Base-by-base conservation (phyloP, 2,888 invertebrate genomes). In the Thereva nobilitata region DNA sequence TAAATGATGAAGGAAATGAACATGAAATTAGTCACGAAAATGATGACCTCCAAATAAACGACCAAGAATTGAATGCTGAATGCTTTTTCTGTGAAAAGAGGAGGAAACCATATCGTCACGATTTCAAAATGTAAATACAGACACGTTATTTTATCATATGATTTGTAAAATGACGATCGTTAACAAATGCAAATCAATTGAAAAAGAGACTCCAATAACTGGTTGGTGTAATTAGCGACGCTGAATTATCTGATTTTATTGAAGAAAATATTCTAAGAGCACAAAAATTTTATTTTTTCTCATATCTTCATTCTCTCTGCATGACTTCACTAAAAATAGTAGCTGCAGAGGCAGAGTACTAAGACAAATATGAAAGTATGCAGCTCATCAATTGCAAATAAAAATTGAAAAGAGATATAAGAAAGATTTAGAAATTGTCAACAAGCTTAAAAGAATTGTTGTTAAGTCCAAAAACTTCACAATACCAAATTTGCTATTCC, bases 371-470 rank as follows among this genome's bases (percentile, higher is more conserved):
- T 9, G 34, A 50, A 50, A 34, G 12, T 50, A 50, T 23, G 34
- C 23, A 50, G 7, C 50, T 34, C 50, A 4, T 50, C 50, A 50
- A 50, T 50, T 50, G 34, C 34, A 50, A 34, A 50, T 10, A 9
- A 50, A 50, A 50, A 50, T 50, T 50, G 50, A 50, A 50, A 50
- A 50, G 34, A 50, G 34, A 23, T 50, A 50, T 50, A 34, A 4
- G 5, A 50, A 50, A 50, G 34, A 50, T 50, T 50, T 50, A 50
- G 34, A 5, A 34, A 50, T 50, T 12, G 12, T 50, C 9, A 50
- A 50, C 9, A 12, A 23, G 50, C 5, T 23, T 50, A 50, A 50
- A 23, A n/a, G 50, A 50, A 50, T 50, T 23, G 50, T 50, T 50
- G 34, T 50, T 34, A 50, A 23, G 50, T 34, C 50, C 4, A 50